Conservation (phyloP, 2,797 vertebrate species). For the Clarias pachynema region DNA sequence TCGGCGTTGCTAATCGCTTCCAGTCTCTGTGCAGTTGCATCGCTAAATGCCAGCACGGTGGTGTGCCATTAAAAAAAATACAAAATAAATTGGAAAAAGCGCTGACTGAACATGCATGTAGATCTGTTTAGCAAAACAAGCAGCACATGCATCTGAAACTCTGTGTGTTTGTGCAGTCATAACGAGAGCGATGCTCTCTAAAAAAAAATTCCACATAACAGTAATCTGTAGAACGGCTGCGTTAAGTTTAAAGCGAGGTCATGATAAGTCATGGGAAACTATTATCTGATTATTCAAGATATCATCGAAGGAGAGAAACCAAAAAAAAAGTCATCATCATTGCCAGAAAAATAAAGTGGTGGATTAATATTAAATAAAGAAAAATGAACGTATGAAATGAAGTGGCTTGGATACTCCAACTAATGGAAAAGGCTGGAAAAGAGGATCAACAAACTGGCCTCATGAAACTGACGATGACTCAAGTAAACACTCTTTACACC, state of each 20-base stretch:
- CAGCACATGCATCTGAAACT: constrained; percentile 17
- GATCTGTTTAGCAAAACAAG: constrained; percentile 41
- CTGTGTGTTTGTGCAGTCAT: constrained; percentile 39
- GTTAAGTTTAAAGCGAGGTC: not conserved
- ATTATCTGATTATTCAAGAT: not conserved
- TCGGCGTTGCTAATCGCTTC: constrained; percentile 60
- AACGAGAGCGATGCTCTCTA: constrained; percentile 28
- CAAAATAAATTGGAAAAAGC: constrained; percentile 16
- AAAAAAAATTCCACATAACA: constrained; percentile 29
- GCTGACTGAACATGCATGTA: constrained; percentile 39
- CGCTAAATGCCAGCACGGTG: constrained; percentile 38
- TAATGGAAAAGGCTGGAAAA: not conserved
- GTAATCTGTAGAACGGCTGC: constrained; percentile 24
- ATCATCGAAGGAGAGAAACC: not conserved
- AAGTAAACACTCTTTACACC: too few relatives aligned
- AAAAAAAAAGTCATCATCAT: not conserved
- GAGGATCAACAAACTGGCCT: too few relatives aligned
- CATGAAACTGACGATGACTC: too few relatives aligned
- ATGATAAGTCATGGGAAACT: not conserved
- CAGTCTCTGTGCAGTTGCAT: constrained; percentile 47
- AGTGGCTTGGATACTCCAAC: not conserved
- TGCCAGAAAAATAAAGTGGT: not conserved
- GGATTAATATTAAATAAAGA: not conserved
- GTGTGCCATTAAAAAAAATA: constrained; percentile 36
- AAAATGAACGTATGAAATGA: not conserved